phyloP scores from a whole-genome alignment of 2,797 vertebrate genomes.

The Eulemur albifrons region DNA sequence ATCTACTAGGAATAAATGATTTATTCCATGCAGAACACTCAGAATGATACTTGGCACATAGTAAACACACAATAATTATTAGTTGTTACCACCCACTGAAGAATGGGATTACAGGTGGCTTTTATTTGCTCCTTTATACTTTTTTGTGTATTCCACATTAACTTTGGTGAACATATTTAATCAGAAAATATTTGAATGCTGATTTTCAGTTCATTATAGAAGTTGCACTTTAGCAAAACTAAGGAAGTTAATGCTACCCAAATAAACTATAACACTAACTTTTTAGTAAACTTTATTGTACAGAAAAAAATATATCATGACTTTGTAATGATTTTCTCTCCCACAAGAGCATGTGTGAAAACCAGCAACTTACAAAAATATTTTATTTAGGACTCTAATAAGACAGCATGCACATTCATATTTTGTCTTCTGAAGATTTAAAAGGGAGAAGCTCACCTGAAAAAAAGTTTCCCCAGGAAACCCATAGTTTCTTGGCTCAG shows the following conservation, averaged over 20 bases:
- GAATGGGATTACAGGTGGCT: not conserved
- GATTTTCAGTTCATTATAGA: not conserved
- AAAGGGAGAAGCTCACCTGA: not conserved
- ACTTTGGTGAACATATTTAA: slow-evolving; percentile 18
- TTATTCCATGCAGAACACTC: not conserved
- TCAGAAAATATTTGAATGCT: slow-evolving; percentile 40
- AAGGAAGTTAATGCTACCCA: slow-evolving; percentile 22
- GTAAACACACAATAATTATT: not conserved
- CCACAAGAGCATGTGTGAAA: not conserved
- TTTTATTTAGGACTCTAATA: slow-evolving; percentile 33
- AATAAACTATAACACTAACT: not conserved
- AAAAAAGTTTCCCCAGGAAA: slow-evolving; percentile 36
- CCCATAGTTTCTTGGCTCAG: slow-evolving; percentile 13
- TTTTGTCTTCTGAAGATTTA: slow-evolving; percentile 45
- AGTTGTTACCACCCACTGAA: not conserved
- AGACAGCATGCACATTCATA: not conserved
- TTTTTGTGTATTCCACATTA: slow-evolving; percentile 3
- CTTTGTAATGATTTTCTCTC: slow-evolving; percentile 40
- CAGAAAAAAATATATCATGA: not conserved
- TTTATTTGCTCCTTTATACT: not conserved
- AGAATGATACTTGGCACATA: not conserved
- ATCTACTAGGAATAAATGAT: slow-evolving; percentile 2
- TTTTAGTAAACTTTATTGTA: slow-evolving; percentile 53
- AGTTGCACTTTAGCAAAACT: not conserved
- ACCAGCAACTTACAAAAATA: slow-evolving; percentile 62